phyloP scores from a whole-genome alignment of 2,888 invertebrate genomes.

The Neria commutata region DNA sequence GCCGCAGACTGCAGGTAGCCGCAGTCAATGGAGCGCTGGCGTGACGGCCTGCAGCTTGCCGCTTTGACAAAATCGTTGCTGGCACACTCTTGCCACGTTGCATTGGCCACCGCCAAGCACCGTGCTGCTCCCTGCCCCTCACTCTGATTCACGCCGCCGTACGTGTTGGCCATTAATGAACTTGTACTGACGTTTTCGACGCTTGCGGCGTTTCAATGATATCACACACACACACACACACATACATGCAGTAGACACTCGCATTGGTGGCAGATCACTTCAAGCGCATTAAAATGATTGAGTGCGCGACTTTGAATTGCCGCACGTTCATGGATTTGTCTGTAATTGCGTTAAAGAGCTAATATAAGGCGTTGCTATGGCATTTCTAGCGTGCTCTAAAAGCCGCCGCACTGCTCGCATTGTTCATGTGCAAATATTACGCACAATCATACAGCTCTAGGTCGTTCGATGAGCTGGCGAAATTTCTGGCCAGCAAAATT shows the following conservation, averaged over 20 bases:
- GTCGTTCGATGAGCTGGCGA: too few species aligned
- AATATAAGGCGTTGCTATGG: constrained; percentile 8
- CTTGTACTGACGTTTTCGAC: constrained; percentile 8
- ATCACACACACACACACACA: neutral
- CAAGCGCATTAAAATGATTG: constrained; percentile 23
- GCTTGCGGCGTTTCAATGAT: constrained; percentile 1
- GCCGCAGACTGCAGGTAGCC: neutral
- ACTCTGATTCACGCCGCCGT: neutral
- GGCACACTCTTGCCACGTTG: neutral
- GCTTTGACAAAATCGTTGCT: neutral
- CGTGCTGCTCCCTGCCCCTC: neutral
- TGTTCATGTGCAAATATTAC: too few species aligned
- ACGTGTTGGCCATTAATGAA: constrained; percentile 12
- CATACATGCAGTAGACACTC: too few species aligned
- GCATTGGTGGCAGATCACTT: constrained; percentile 1
- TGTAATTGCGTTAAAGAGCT: constrained; percentile 7
- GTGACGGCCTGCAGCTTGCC: neutral
- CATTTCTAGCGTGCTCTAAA: neutral
- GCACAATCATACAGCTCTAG: too few species aligned
- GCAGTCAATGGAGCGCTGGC: neutral
- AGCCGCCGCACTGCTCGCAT: neutral
- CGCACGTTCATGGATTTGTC: constrained; percentile 19
- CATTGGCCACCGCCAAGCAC: neutral
- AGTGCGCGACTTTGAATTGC: constrained; percentile 23
- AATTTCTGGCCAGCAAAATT: too few species aligned